These are phyloP conservation scores for Creontiades dilutus DNA, from an alignment of 2,888 invertebrate species.

Conservation along the genomic window DNA sequence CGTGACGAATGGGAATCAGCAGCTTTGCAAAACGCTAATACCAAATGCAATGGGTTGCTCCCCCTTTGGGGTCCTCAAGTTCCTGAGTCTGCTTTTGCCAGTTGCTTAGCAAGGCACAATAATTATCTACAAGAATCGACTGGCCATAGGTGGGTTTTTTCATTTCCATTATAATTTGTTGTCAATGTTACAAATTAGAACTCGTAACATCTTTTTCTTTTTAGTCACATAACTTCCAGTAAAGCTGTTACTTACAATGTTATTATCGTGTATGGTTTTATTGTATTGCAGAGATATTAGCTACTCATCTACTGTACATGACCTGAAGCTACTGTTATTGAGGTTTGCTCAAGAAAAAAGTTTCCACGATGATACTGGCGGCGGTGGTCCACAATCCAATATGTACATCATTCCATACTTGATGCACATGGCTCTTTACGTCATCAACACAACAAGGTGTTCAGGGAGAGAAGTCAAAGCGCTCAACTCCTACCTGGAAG, in stretches of 20 bases:
- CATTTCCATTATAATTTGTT: too few relatives aligned
- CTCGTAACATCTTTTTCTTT: too few relatives aligned
- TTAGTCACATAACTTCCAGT: too few relatives aligned
- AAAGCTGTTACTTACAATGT: too few relatives aligned
- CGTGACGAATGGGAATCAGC: slow-evolving; percentile 99
- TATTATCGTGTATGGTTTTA: too few relatives aligned
- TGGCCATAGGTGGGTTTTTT: slow-evolving; percentile 77
- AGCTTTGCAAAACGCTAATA: slow-evolving; percentile 97
- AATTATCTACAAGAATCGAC: slow-evolving; percentile 85
- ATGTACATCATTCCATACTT: slow-evolving; percentile 97
- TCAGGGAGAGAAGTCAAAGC: slow-evolving; percentile 89
- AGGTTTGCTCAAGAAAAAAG: slow-evolving; percentile 96
- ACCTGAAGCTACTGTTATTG: slow-evolving; percentile 92
- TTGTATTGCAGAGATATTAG: slow-evolving; percentile 83
- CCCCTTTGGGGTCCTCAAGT: slow-evolving; percentile 98
- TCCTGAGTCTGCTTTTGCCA: slow-evolving; percentile 94
- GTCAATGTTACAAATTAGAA: too few relatives aligned
- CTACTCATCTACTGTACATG: slow-evolving; percentile 91
- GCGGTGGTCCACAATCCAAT: slow-evolving; percentile 94
- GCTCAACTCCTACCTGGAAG: slow-evolving; percentile 86
- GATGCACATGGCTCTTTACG: slow-evolving; percentile 95
- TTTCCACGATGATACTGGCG: slow-evolving; percentile 98
- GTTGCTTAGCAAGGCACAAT: slow-evolving; percentile 94
- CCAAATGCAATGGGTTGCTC: slow-evolving; percentile 96
- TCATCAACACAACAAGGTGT: slow-evolving; percentile 91